Evolutionary conservation across 1,140 invertebrate genomes (phyloP).

Genomic region (Aphelenchoides avenae): DNA sequence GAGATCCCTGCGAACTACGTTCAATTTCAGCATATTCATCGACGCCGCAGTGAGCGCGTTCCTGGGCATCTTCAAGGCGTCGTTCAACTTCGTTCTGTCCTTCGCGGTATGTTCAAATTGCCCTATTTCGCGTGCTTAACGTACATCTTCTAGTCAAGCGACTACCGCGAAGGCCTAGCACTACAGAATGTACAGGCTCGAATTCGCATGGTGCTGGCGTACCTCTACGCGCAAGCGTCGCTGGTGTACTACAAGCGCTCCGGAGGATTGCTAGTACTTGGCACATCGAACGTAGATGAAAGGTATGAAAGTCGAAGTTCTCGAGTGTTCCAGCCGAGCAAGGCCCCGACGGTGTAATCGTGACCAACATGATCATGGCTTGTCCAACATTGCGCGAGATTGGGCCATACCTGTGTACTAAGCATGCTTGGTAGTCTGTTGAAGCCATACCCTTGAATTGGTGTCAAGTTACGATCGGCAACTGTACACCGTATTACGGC

Average conservation of each 20-base stretch:
- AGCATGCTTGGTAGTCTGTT: too few species aligned
- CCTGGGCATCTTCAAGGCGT: conserved; percentile 40
- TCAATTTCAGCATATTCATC: conserved; percentile 53
- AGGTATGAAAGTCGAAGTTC: too few species aligned
- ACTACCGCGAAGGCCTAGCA: conserved; percentile 82
- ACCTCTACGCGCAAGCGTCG: conserved; percentile 89
- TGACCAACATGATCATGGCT: too few species aligned
- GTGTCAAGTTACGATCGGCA: too few species aligned
- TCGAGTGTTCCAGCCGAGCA: too few species aligned
- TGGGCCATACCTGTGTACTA: too few species aligned
- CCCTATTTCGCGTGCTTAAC: too few species aligned
- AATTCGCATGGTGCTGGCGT: conserved; percentile 87
- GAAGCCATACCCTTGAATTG: too few species aligned
- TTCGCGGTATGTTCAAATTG: conserved; percentile 79
- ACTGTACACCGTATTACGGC: too few species aligned
- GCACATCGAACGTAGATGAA: conserved; percentile 95
- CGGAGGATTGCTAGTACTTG: conserved; percentile 85
- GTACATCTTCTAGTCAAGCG: conserved; percentile 65
- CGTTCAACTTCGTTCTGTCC: conserved; percentile 76
- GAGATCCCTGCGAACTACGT: too few species aligned
- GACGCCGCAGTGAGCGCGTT: conserved; percentile 51
- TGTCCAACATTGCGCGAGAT: too few species aligned
- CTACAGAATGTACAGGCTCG: conserved; percentile 91
- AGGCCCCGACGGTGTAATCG: too few species aligned
- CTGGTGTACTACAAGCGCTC: conserved; percentile 75